A percentile compares a stretch with the other conserved stretches of the same genome.
phyloP scores from a whole-genome alignment of 2,797 vertebrate genomes.

The Hypotaenidia philippensis region DNA sequence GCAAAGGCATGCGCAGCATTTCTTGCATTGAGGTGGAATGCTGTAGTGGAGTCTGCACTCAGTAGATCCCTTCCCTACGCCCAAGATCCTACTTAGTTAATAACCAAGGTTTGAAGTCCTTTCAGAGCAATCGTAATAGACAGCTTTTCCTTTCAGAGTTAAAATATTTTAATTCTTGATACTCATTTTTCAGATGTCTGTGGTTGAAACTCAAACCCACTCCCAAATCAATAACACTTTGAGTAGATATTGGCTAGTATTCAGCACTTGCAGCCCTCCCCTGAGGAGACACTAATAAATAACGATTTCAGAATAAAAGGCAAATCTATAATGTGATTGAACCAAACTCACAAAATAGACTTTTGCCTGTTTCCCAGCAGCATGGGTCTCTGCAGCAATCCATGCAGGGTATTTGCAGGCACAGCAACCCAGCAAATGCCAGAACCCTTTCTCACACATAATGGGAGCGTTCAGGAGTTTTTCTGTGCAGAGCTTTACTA shows the following conservation, averaged over 20 bases:
- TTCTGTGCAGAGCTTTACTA: not conserved
- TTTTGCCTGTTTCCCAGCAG: not conserved
- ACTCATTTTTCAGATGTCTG: not conserved
- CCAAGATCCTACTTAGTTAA: not conserved
- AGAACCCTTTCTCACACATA: rapidly evolving
- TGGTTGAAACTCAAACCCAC: not conserved
- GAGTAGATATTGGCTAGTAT: not conserved
- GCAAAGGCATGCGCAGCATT: not conserved
- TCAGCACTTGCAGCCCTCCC: not conserved
- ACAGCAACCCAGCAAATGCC: not conserved
- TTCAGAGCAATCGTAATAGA: not conserved
- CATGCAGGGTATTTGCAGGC: not conserved
- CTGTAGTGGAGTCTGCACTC: not conserved
- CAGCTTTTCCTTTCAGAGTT: not conserved
- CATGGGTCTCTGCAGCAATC: not conserved
- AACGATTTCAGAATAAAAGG: not conserved
- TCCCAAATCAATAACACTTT: not conserved
- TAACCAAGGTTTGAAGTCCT: not conserved
- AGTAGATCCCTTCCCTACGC: not conserved
- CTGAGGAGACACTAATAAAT: not conserved
- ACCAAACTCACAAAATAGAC: not conserved
- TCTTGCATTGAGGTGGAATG: not conserved
- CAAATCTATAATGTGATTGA: not conserved
- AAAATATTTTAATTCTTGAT: not conserved
- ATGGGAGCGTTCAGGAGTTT: rapidly evolving